These are phyloP conservation scores for Rhingia rostrata DNA, from an alignment of 2,888 invertebrate genomes.

Conservation along the genomic window DNA sequence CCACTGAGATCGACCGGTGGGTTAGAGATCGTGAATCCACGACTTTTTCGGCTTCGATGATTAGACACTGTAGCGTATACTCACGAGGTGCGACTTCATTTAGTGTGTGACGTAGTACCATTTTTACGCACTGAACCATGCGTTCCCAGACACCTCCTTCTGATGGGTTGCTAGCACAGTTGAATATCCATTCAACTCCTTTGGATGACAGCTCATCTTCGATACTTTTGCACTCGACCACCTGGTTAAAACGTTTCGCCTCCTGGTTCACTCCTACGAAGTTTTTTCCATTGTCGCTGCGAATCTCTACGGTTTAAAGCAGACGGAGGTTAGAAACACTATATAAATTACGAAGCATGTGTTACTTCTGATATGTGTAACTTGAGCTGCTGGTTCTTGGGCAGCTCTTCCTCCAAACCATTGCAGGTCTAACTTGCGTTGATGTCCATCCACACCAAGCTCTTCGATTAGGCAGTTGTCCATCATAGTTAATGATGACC, in stretches of 20 bases:
- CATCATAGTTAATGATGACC: no score
- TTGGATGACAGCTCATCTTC: conserved; percentile 37
- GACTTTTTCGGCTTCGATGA: conserved; percentile 35
- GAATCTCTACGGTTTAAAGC: conserved; percentile 55
- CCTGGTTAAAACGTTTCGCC: no score
- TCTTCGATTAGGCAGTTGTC: no score
- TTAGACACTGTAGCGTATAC: background rate
- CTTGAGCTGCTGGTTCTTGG: no score
- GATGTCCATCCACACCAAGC: no score
- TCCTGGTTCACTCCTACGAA: conserved; percentile 60
- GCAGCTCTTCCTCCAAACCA: no score
- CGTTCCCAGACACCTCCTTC: conserved; percentile 69
- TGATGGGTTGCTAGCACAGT: conserved; percentile 35
- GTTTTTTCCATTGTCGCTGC: conserved; percentile 69
- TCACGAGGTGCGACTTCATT: conserved; percentile 55
- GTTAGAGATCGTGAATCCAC: no score
- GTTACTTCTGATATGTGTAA: no score
- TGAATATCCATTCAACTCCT: conserved; percentile 49
- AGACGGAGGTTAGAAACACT: no score
- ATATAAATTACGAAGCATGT: no score
- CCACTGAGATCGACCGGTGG: no score
- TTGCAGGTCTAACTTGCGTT: no score
- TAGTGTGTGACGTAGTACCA: conserved; percentile 48
- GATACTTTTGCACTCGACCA: conserved; percentile 38
- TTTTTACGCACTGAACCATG: conserved; percentile 67